A percentile compares a stretch with the other conserved stretches of the same genome.
phyloP scores from a whole-genome alignment of 2,888 invertebrate genomes.

The Masnerella sp. region DNA sequence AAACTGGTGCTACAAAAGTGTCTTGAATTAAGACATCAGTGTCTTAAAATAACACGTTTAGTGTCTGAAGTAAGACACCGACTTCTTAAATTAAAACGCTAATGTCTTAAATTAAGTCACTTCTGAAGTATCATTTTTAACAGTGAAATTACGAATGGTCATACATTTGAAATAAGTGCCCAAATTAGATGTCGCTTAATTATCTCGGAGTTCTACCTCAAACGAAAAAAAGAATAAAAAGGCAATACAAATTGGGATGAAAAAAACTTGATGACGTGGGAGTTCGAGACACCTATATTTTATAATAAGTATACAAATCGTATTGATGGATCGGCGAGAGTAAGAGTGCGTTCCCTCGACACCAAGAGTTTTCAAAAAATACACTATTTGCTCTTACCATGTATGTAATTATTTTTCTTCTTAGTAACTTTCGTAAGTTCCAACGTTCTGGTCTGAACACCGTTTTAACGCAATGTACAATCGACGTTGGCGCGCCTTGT shows the following conservation, averaged over 20 bases:
- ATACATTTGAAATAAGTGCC: no score
- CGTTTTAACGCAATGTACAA: conserved; percentile 57
- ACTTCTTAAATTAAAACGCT: no score
- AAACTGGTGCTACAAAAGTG: no score
- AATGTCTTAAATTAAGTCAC: no score
- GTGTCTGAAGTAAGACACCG: no score
- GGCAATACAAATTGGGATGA: not conserved
- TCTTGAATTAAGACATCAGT: no score
- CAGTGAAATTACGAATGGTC: no score
- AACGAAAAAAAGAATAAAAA: not conserved
- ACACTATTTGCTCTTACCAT: conserved; percentile 61
- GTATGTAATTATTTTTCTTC: conserved; percentile 57
- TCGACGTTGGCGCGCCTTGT: conserved; percentile 51
- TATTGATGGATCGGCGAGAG: conserved; percentile 62
- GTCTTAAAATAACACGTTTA: no score
- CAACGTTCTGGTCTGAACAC: conserved; percentile 59
- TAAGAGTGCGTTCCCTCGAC: conserved; percentile 63
- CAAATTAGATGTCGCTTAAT: no score
- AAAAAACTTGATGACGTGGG: conserved; percentile 20
- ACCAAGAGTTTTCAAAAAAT: conserved; percentile 63
- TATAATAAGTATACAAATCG: conserved; percentile 63
- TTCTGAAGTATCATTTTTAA: no score
- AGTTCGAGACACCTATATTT: conserved; percentile 61
- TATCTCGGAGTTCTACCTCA: no score
- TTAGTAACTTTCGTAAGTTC: conserved; percentile 59